Evolutionary conservation across 2,113 vertebrate genomes (phyloP).

Genomic region (Chaenocephalus aceratus): DNA sequence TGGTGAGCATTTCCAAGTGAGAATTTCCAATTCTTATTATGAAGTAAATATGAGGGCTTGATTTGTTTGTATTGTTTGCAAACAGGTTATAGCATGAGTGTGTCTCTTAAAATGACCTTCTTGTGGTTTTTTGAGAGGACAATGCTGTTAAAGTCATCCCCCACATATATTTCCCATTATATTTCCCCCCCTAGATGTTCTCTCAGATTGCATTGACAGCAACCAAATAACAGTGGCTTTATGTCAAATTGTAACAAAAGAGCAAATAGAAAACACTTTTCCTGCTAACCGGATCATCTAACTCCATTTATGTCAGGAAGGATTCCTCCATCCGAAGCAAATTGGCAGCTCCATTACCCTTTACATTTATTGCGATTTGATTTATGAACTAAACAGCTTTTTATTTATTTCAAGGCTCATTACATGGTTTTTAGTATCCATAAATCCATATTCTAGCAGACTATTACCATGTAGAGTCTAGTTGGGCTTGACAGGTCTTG

Average conservation of each 20-base stretch:
- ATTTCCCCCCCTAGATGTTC: not conserved
- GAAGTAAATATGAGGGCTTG: not conserved
- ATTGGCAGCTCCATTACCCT: constrained; percentile 35
- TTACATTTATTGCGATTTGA: constrained; percentile 35
- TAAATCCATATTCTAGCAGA: constrained; percentile 9
- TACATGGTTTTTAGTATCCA: constrained; percentile 42
- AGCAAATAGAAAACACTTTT: not conserved
- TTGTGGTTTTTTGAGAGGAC: not conserved
- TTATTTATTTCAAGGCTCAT: constrained; percentile 56
- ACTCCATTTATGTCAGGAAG: constrained; percentile 8
- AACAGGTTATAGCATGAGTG: not conserved
- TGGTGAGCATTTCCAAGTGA: constrained; percentile 25
- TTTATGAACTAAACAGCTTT: constrained; percentile 42
- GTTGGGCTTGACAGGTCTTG: constrained; percentile 13
- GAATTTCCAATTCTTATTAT: not conserved
- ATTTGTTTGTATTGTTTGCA: constrained; percentile 9
- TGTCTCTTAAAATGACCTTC: not conserved
- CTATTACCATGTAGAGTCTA: not conserved
- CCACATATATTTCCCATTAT: not conserved
- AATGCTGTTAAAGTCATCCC: not conserved
- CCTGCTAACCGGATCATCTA: not conserved
- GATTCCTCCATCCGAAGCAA: constrained; percentile 31
- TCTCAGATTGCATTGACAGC: not conserved
- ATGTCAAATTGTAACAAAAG: not conserved
- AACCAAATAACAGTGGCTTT: not conserved